Base-by-base conservation (phyloP, 64 coral and sea anemone genomes). In the Astreopora myriophthalma region DNA sequence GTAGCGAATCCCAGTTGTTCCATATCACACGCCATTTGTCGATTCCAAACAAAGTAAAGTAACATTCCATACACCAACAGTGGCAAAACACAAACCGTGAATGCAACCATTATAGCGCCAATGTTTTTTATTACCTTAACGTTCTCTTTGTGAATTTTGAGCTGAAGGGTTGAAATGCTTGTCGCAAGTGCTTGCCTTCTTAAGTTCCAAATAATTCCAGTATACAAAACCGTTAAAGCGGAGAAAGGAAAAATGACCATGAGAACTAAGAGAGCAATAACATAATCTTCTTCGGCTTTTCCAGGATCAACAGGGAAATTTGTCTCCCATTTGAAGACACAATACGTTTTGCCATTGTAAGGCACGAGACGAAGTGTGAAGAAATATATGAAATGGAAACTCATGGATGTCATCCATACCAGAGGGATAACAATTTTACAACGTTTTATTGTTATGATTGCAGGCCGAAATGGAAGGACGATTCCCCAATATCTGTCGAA, bases 41-140 rank as follows among this genome's bases (percentile, higher is more conserved):
- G 40, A 0, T 80, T 85, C 69, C 83, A 69, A 12, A 91, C 88
- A n/a, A 86, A 86, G 23, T 69, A 42, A 23, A 89, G 69, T 25
- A 69, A n/a, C 6, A 90, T 46, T 27, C n/a, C 34, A 61, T 95
- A 95, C 14, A 79, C 61, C n/a, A 90, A 74, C 0, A 95, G n/a
- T 20, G 93, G 93, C 40, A 80, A 48, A 88, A 88, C 90, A 29
- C 77, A 78, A 25, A 95, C 42, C 8, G 85, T 78, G 77, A 95
- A 95, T 19, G 37, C 70, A 19, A 95, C 29, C 49, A 95, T 80
- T 20, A 87, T 80, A 17, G 85, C 42, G 2, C 90, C 30, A 14
- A 87, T 57, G 78, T 90, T 95, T 6, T 75, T 26, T 1, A 80
- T 90, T 1, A 95, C 88, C 26, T 89, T 84, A 29, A 52, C 60